Evolutionary conservation across 2,797 vertebrate genomes (phyloP), one percentile per base, ranked within the genome.

Genomic region (Lophius americanus): DNA sequence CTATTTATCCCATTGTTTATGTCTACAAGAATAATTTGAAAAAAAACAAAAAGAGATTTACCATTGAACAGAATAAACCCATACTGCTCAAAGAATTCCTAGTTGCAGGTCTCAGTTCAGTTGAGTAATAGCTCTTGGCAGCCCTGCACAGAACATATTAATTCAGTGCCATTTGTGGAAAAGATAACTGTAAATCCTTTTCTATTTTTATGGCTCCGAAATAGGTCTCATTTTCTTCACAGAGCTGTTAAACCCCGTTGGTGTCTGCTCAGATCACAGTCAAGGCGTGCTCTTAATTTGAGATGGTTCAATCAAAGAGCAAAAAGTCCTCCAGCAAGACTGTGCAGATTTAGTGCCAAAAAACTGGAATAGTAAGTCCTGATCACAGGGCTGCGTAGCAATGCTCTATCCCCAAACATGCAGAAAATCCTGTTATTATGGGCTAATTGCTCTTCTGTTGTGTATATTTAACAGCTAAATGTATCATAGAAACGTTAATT

Each of bases 361-460:
- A 75, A 82, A 83, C 80, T 76, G 78, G 74, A 78, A 64, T 70
- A 87, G 75, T 70, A 42, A 9, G 73, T 78, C 59, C 46, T 73
- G 70, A 90, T 84, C 66, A 84, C 2, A 71, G 79, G 63, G 32
- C 71, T 69, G 62, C 1, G 62, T 64, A 5, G 10, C 4, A 41
- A 41, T 41, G 39, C 39, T 41, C 39, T 38, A 64, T 81, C 63
- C 43, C 48, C 53, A 51, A 69, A 55, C 42, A 2, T 68, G 64
- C 64, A 23, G 23, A 23, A 23, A 23, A 23, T 23, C 23, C 23
- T 83, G 52, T 88, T 82, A 85, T 87, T 77, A 82, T 53, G 33
- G 1, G 12, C 64, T 60, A 39, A 3, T 48, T 51, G 23, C 23
- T 23, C 23, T 23, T 23, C 23, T 23, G 23, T 23, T 23, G 23